Percentiles rank a stretch among this genome's conserved stretches.
These are phyloP conservation scores for Diachrysia chrysitis DNA, from an alignment of 2,888 invertebrate species.

Conservation along the genomic window DNA sequence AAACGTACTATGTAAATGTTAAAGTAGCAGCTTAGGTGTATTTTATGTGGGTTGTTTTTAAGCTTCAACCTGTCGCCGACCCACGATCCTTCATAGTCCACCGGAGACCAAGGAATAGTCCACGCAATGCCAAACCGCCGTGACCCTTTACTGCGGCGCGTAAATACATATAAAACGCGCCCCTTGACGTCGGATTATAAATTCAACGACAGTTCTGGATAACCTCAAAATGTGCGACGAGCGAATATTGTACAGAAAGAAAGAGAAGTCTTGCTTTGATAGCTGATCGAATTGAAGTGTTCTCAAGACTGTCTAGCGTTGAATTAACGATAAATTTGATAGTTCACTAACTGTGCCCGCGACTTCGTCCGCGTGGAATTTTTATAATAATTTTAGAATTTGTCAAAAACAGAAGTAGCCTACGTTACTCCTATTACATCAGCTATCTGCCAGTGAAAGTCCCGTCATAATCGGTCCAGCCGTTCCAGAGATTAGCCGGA, in stretches of 20 bases:
- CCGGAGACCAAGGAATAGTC: constrained; percentile 34
- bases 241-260: constrained; percentile 23
- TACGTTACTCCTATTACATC: too few species aligned
- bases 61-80: constrained; percentile 18
- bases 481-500: too few species aligned
- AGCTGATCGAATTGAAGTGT: neutral
- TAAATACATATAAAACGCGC: constrained; percentile 67
- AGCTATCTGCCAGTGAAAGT: too few species aligned
- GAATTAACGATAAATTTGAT: neutral
- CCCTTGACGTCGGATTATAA: constrained; percentile 69
- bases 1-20: neutral
- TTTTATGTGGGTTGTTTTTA: constrained; percentile 43
- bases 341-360: too few species aligned
- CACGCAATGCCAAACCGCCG: constrained; percentile 22
- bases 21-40: constrained; percentile 13
- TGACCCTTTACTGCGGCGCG: constrained; percentile 56
- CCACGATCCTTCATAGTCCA: constrained; percentile 41
- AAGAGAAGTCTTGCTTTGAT: constrained; percentile 15
- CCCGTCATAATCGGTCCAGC: too few species aligned
- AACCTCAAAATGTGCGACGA: constrained; percentile 13
- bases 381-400: too few species aligned
- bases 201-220: constrained; percentile 63
- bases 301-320: neutral
- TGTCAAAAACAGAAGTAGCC: too few species aligned
- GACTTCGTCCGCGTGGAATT: too few species aligned